phyloP scores from a whole-genome alignment of 1,140 invertebrate species.

The Papilio polyxenes region DNA sequence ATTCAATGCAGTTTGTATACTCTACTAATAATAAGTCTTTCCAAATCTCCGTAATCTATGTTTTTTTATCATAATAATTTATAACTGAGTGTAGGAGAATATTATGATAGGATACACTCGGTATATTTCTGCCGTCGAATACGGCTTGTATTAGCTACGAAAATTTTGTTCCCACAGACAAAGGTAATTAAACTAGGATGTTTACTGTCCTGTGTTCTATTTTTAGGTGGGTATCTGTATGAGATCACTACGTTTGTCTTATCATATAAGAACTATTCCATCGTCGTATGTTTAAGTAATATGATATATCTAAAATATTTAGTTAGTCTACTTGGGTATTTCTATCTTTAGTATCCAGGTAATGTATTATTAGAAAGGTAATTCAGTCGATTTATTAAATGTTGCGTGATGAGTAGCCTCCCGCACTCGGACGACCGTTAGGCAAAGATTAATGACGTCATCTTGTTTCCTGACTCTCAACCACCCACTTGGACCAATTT shows the following conservation, averaged over 20 bases:
- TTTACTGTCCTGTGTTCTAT: background rate
- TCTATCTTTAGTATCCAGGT: conserved; percentile 35
- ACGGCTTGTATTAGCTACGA: no score
- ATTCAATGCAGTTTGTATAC: no score
- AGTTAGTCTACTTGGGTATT: background rate
- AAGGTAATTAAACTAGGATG: background rate
- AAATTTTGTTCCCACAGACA: no score
- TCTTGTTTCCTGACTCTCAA: conserved; percentile 53
- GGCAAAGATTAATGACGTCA: conserved; percentile 63
- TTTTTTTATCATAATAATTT: no score
- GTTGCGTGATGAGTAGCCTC: conserved; percentile 59
- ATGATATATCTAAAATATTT: background rate
- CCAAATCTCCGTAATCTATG: no score
- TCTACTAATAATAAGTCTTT: no score
- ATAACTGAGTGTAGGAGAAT: no score
- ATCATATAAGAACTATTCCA: background rate
- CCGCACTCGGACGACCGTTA: conserved; percentile 62
- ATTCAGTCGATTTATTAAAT: conserved; percentile 55
- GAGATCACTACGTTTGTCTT: background rate
- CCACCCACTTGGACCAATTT: conserved; percentile 50
- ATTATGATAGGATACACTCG: no score
- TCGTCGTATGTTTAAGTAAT: background rate
- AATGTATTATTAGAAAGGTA: conserved; percentile 42
- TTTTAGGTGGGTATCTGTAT: background rate
- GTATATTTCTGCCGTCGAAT: no score